Conservation (phyloP, 2,797 vertebrate genomes). For the Eutrigla gurnardus region DNA sequence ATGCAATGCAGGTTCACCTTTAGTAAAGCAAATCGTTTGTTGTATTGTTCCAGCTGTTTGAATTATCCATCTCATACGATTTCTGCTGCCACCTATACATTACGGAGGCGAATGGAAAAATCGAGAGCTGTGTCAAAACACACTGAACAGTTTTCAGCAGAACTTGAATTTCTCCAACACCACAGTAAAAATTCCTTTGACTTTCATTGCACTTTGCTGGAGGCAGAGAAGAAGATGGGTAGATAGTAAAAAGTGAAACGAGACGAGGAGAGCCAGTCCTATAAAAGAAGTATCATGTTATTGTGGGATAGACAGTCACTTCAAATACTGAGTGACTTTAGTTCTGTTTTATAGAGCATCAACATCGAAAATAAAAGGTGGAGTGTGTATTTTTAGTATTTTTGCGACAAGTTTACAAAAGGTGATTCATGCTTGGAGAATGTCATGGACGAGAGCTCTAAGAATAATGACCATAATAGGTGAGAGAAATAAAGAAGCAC, state of each 20-base stretch:
- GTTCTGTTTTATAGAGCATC: not conserved
- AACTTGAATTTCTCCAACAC: constrained; percentile 2
- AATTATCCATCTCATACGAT: not conserved
- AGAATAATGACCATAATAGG: constrained; percentile 29
- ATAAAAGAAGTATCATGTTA: not conserved
- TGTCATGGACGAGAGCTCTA: constrained; percentile 37
- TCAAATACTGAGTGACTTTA: not conserved
- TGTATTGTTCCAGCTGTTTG: not conserved
- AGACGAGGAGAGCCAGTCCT: not conserved
- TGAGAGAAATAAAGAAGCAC: constrained; percentile 52
- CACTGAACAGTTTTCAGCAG: constrained; percentile 1
- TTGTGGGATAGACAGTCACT: not conserved
- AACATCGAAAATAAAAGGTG: constrained; percentile 3
- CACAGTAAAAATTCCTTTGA: constrained; percentile 9
- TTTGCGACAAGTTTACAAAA: constrained; percentile 19
- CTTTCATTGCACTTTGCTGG: not conserved
- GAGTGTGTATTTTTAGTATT: constrained; percentile 25
- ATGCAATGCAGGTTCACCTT: not conserved
- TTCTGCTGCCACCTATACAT: not conserved
- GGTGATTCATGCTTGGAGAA: constrained; percentile 41
- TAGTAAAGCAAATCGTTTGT: not conserved
- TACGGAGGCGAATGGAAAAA: not conserved
- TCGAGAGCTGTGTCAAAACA: not conserved
- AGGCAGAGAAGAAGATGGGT: not conserved
- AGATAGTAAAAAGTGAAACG: not conserved